A percentile compares a stretch with the other conserved stretches of the same genome.
These are phyloP conservation scores for Conus betulinus DNA, from an alignment of 1,140 invertebrate genomes.

Conservation along the genomic window DNA sequence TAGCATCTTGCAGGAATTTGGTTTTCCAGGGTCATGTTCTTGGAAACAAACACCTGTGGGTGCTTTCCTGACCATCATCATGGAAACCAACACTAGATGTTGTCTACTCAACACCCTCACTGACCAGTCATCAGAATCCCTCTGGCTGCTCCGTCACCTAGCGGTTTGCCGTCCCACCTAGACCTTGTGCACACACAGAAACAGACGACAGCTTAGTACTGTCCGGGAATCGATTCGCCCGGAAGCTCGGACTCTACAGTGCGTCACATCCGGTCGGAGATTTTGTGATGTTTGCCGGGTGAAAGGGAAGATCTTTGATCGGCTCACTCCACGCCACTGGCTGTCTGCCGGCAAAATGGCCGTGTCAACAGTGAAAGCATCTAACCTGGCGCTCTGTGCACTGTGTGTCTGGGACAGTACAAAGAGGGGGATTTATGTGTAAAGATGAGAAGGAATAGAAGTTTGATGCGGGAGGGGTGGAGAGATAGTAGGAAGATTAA, in stretches of 20 bases:
- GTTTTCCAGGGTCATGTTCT: background rate
- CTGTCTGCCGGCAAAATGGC: background rate
- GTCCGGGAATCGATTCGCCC: background rate
- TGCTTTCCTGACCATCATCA: background rate
- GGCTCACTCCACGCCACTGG: background rate
- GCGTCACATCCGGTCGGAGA: background rate
- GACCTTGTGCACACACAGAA: background rate
- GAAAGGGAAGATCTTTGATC: background rate
- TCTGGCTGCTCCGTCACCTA: background rate
- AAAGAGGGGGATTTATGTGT: too few species aligned
- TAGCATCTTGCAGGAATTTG: background rate
- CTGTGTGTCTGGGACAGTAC: too few species aligned
- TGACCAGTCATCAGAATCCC: background rate
- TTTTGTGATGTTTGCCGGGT: background rate
- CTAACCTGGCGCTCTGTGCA: too few species aligned
- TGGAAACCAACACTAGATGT: background rate
- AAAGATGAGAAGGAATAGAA: too few species aligned
- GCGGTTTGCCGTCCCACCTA: background rate
- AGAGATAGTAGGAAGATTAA: too few species aligned
- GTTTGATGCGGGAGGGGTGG: too few species aligned
- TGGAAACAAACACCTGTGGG: background rate
- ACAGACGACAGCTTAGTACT: background rate
- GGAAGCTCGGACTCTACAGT: background rate
- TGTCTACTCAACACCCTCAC: background rate
- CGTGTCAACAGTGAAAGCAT: too few species aligned